These are phyloP conservation scores for Papilio dardanus DNA, from an alignment of 1,140 invertebrate genomes.

Conservation along the genomic window DNA sequence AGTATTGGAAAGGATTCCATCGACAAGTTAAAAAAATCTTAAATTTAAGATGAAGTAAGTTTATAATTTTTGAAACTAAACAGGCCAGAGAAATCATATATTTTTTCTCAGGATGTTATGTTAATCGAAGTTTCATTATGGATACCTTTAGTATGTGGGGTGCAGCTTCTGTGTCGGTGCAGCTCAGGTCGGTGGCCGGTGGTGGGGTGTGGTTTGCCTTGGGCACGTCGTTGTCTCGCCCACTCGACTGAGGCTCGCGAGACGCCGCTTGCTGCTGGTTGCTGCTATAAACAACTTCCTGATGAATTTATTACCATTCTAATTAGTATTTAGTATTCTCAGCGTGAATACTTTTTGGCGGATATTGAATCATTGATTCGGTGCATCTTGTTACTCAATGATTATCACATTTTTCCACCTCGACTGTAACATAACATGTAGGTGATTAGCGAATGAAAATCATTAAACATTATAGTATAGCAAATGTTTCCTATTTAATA, in stretches of 20 bases:
- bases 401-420: no score
- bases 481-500: not conserved
- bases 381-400: not conserved
- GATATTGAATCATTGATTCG: not conserved
- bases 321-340: not conserved
- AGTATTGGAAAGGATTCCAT: no score
- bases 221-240: not conserved
- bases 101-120: no score
- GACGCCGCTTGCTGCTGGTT: not conserved
- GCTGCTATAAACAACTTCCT: not conserved
- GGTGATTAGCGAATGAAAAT: not conserved
- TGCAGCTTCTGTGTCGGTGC: not conserved
- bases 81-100: no score
- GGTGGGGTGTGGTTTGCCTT: not conserved
- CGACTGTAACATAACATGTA: not conserved
- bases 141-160: not conserved
- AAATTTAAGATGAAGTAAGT: no score
- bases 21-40: no score
- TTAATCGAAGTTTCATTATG: no score
- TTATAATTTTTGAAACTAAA: no score
- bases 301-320: slow-evolving; percentile 9
- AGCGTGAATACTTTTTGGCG: not conserved
- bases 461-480: not conserved
- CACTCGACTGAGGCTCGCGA: not conserved
- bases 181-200: not conserved